A percentile compares a stretch with the other conserved stretches of the same genome.
These are phyloP conservation scores for Scomber scombrus DNA, from an alignment of 2,113 vertebrate species.

Conservation along the genomic window DNA sequence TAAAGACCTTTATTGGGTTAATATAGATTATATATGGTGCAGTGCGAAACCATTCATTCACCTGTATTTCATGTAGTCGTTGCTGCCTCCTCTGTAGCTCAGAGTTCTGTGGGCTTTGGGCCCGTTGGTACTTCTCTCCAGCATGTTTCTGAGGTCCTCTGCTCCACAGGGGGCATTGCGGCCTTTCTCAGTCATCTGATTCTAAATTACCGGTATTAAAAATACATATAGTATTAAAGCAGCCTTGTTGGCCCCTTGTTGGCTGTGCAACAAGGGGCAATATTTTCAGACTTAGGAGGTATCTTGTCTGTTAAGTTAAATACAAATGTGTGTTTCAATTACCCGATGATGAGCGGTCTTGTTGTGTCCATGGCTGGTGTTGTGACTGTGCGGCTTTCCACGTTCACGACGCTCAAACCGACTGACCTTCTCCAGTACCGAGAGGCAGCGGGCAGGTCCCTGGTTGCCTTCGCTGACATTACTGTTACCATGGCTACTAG, in stretches of 20 bases:
- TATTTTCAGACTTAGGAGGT: background rate
- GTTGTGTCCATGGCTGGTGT: conserved; percentile 23
- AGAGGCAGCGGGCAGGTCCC: conserved; percentile 78
- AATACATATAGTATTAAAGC: conserved; percentile 2
- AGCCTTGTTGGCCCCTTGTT: no score
- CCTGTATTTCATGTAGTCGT: conserved; percentile 63
- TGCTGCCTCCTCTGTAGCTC: conserved; percentile 72
- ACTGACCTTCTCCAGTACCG: conserved; percentile 93
- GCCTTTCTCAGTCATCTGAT: conserved; percentile 48
- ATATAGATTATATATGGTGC: no score
- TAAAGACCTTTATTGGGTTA: no score
- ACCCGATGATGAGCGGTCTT: conserved; percentile 66
- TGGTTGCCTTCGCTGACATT: conserved; percentile 59
- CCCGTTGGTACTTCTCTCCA: conserved; percentile 69
- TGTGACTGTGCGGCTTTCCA: conserved; percentile 79
- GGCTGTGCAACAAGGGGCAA: background rate
- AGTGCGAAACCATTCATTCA: conserved; percentile 42
- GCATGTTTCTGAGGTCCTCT: conserved; percentile 81
- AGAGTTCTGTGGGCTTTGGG: conserved; percentile 63
- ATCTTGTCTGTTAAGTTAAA: background rate
- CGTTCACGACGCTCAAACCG: conserved; percentile 91
- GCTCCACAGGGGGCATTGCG: conserved; percentile 72
- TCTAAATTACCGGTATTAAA: conserved; percentile 41
- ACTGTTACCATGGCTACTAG: conserved; percentile 63
- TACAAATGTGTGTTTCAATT: background rate